Evolutionary conservation across 1,140 invertebrate species (phyloP), one percentile per base, ranked within the genome.

Genomic region (Latrodectus geometricus): DNA sequence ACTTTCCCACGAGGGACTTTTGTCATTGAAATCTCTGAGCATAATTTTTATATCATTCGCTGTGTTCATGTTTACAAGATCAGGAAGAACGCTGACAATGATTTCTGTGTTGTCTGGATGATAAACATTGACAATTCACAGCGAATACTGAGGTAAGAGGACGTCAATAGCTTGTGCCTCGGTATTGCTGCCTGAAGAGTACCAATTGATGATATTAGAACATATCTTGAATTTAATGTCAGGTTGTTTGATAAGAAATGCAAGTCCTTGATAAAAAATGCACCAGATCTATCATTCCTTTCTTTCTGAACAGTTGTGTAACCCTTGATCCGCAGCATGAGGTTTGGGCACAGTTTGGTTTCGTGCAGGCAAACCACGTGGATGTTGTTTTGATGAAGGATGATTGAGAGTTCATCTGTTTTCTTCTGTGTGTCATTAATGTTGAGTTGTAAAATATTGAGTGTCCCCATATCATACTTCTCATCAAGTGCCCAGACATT

Each of bases 131-230:
- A 61, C 56, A 7, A 78, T 35, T 66, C 20, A 3, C n/a, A 78
- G 8, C 7, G 75, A 23, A 61, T 66, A 56, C 2, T 78, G n/a
- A 66, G 56, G 75, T 9, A 66, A 15, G 15, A 78, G 14, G 75
- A 78, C 65, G 54, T 78, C 21, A 78, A 78, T 78, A 11, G 75
- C 56, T 66, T 78, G 75, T 23, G 75, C 75, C 17, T 78, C 73
- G 21, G n/a, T 75, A 8, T 21, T 52, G n/a, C 66, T 69, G 66
- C n/a, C 66, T n/a, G n/a, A n/a, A 21, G 15, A n/a, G 66, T 69
- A 9, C n/a, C 15, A 11, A 21, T 17, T 69, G 8, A 21, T 8
- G 9, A 9, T 17, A 21, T 8, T 17, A 11, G 66, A 8, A 69
- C n/a, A 69, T 9, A n/a, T 69, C 20, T n/a, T 21, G 8, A n/a